phyloP scores from a whole-genome alignment of 2,113 vertebrate genomes.

The Murina feae region DNA sequence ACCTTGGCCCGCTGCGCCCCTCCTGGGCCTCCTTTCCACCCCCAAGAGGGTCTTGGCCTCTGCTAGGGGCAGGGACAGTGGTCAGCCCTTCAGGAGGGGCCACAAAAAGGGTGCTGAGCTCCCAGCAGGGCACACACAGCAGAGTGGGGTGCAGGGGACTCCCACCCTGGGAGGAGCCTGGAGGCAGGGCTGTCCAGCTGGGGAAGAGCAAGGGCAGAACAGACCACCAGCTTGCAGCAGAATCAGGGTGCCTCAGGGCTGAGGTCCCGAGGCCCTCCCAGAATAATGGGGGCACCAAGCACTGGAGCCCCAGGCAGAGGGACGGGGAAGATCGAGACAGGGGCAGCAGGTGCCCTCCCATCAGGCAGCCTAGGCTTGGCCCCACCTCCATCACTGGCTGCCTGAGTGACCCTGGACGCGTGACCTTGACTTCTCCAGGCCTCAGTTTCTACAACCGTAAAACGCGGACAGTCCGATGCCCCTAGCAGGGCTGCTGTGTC shows the following conservation, averaged over 20 bases:
- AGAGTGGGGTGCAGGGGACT: not conserved
- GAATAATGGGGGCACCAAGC: not conserved
- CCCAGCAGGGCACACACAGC: not conserved
- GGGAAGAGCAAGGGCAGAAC: not conserved
- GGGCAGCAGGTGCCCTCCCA: not conserved
- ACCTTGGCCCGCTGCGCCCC: not conserved
- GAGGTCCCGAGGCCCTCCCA: not conserved
- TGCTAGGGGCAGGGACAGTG: not conserved
- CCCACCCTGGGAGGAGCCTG: not conserved
- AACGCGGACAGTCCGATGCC: not conserved
- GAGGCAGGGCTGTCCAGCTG: not conserved
- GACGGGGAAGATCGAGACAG: not conserved
- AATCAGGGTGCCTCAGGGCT: not conserved
- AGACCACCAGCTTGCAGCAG: not conserved
- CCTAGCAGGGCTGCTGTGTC: not conserved
- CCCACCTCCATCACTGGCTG: not conserved
- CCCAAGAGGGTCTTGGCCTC: not conserved
- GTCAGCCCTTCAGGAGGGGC: not conserved
- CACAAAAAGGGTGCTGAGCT: not conserved
- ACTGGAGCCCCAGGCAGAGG: not conserved
- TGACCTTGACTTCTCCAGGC: not conserved
- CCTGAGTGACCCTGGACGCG: not conserved
- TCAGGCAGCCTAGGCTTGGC: not conserved
- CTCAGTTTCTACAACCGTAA: not conserved
- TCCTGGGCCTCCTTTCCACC: not conserved